phyloP scores from a whole-genome alignment of 2,113 vertebrate species.

The Herpailurus yagouaroundi region DNA sequence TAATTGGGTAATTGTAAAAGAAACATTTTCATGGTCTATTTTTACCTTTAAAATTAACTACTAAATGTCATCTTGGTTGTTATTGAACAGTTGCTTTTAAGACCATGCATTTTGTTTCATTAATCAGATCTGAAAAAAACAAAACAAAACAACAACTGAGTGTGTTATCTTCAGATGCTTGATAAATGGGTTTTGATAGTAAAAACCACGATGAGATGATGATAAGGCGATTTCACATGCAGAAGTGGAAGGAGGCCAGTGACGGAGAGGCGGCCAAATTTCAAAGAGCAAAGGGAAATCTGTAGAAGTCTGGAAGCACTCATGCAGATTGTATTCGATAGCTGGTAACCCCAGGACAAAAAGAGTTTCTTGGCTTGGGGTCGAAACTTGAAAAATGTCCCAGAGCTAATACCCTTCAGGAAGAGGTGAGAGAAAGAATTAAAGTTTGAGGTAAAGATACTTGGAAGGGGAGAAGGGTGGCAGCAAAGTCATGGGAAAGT shows the following conservation, averaged over 20 bases:
- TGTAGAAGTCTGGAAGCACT: not conserved
- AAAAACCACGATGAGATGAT: not conserved
- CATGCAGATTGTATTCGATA: not conserved
- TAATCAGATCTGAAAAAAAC: not conserved
- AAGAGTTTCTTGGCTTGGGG: not conserved
- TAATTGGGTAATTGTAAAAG: slow-evolving; percentile 14
- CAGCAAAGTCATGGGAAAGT: not conserved
- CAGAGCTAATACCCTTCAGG: not conserved
- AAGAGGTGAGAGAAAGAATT: slow-evolving; percentile 20
- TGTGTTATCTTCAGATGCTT: not conserved
- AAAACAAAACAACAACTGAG: not conserved
- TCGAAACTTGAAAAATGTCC: not conserved
- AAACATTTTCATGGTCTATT: not conserved
- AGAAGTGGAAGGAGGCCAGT: not conserved
- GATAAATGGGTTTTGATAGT: not conserved
- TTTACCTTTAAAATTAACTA: slow-evolving; percentile 42
- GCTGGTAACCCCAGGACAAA: not conserved
- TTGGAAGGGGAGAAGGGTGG: not conserved
- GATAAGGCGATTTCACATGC: not conserved
- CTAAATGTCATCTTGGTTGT: not conserved
- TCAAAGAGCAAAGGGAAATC: not conserved
- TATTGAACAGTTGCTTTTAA: slow-evolving; percentile 9
- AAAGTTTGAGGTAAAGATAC: not conserved
- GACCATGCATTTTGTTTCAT: slow-evolving; percentile 6
- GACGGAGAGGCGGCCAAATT: not conserved